Conservation (phyloP, 2,888 invertebrate species). For the Coelopa pilipes region DNA sequence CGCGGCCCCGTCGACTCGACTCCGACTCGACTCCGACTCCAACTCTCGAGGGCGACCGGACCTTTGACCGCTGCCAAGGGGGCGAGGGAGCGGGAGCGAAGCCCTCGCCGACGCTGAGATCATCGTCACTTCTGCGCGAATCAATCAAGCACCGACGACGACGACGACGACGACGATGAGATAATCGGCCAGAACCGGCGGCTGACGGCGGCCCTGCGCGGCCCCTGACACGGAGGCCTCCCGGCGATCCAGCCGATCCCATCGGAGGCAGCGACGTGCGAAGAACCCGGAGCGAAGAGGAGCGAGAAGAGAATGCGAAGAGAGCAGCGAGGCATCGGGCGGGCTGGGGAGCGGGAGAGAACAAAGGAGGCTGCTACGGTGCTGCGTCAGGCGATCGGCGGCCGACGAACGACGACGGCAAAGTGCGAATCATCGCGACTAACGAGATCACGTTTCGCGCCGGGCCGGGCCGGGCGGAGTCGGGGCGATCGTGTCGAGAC, state of each 20-base stretch:
- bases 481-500: conserved; percentile 29
- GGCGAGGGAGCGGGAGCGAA: no score
- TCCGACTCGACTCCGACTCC: no score
- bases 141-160: conserved; percentile 16
- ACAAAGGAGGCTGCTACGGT: conserved; percentile 26
- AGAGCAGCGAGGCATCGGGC: background rate
- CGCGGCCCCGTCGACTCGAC: no score
- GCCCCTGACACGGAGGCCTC: background rate
- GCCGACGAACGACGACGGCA: background rate
- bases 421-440: conserved; percentile 21
- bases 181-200: conserved; percentile 3
- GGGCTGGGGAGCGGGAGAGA: background rate
- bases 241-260: background rate
- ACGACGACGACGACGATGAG: background rate
- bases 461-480: conserved; percentile 8
- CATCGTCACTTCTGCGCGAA: conserved; percentile 25
- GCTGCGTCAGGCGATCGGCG: background rate
- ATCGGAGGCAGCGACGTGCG: no score
- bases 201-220: no score
- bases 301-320: background rate
- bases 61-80: no score
- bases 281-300: no score
- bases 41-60: no score
- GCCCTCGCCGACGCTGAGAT: conserved; percentile 4
- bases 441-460: conserved; percentile 28